These are phyloP conservation scores for Acanthoscelides obtectus DNA, from an alignment of 2,888 invertebrate species.

Conservation along the genomic window DNA sequence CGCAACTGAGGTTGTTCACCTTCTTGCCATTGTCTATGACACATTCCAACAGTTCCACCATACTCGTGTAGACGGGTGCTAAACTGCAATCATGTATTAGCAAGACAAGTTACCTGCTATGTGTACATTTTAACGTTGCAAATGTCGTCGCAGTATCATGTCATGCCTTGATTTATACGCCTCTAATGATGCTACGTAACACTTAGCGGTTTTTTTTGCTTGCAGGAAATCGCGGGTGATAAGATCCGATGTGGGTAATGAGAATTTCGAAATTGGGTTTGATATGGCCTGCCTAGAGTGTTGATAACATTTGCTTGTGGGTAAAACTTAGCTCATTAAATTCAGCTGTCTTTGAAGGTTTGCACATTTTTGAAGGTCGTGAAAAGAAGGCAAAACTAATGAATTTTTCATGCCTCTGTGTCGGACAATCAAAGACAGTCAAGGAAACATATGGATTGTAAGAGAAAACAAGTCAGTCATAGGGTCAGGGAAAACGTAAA, in stretches of 20 bases:
- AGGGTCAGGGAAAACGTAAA: no score
- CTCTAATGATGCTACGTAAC: not conserved
- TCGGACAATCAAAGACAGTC: no score
- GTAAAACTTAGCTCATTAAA: no score
- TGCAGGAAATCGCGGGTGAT: not conserved
- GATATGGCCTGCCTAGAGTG: no score
- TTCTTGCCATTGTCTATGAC: not conserved
- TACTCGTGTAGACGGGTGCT: not conserved
- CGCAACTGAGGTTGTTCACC: not conserved
- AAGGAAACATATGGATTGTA: no score
- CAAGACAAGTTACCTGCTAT: not conserved
- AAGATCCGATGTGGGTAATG: not conserved
- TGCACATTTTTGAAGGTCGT: no score
- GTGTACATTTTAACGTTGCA: not conserved
- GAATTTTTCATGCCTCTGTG: no score
- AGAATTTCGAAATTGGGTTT: not conserved
- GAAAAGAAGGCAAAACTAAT: no score
- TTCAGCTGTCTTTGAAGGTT: no score
- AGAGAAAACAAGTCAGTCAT: no score
- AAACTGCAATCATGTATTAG: not conserved
- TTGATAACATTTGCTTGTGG: no score
- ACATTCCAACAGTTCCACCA: not conserved
- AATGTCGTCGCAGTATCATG: no score
- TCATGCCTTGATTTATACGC: not conserved
- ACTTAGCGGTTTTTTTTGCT: not conserved